phyloP scores from a whole-genome alignment of 2,113 vertebrate species.

The Cromileptes altivelis region DNA sequence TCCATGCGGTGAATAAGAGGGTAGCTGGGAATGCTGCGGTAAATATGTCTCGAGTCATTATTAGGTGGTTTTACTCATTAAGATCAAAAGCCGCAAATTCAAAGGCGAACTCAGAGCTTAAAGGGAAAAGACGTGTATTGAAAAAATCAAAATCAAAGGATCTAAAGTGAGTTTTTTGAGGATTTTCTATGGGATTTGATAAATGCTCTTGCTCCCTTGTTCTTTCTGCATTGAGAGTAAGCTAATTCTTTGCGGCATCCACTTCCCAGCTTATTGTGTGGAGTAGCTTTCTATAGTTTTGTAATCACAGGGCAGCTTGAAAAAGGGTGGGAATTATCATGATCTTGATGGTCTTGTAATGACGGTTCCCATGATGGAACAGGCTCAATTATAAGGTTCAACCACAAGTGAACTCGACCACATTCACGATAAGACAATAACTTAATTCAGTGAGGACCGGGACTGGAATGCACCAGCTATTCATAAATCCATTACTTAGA shows the following conservation, averaged over 20 bases:
- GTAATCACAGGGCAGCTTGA: conserved; percentile 55
- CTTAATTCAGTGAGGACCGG: conserved; percentile 30
- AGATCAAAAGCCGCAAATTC: conserved; percentile 79
- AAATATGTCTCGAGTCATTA: conserved; percentile 79
- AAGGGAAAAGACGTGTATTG: conserved; percentile 52
- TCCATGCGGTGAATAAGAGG: conserved; percentile 72
- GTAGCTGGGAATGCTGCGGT: conserved; percentile 70
- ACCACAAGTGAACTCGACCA: conserved; percentile 40
- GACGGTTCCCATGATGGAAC: conserved; percentile 38
- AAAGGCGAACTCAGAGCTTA: conserved; percentile 67
- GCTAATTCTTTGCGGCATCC: conserved; percentile 45
- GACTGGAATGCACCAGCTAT: conserved; percentile 3
- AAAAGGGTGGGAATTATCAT: conserved; percentile 40
- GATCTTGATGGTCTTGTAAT: conserved; percentile 37
- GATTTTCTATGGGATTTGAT: conserved; percentile 65
- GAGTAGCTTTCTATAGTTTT: conserved; percentile 45
- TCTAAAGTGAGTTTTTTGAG: conserved; percentile 46
- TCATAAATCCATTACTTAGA: conserved; percentile 2
- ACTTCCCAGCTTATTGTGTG: conserved; percentile 45
- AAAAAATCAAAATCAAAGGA: conserved; percentile 58
- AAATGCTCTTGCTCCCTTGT: conserved; percentile 58
- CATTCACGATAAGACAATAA: conserved; percentile 47
- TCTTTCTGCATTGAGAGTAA: conserved; percentile 31
- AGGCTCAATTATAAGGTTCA: conserved; percentile 40
- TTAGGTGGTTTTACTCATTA: conserved; percentile 81